Conservation (phyloP, 2,797 vertebrate species). For the Eidolon dupreanum region DNA sequence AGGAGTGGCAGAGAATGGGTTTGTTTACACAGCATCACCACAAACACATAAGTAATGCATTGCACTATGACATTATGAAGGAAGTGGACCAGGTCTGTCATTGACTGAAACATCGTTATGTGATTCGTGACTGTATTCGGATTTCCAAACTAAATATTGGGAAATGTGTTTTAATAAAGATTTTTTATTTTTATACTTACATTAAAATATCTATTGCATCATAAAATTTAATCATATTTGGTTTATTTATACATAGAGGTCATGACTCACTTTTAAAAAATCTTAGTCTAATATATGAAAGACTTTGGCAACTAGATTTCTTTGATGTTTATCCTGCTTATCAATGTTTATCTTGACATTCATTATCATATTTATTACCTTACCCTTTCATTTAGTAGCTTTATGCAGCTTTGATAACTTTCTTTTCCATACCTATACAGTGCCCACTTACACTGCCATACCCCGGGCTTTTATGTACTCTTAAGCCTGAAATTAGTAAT, state of each 20-base stretch:
- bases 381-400: background rate
- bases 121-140: background rate
- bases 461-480: background rate
- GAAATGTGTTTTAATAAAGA: background rate
- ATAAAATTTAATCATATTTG: background rate
- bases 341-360: background rate
- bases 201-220: background rate
- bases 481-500: background rate
- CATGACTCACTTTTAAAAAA: background rate
- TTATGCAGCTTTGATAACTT: background rate
- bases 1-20: background rate
- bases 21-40: background rate
- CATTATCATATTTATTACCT: background rate
- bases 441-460: background rate
- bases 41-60: background rate
- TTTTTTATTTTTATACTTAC: slow-evolving; percentile 13
- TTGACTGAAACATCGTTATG: background rate
- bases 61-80: background rate
- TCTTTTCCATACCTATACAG: background rate
- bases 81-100: background rate
- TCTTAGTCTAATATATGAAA: background rate
- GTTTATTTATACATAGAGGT: background rate
- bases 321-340: background rate
- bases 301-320: background rate
- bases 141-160: background rate